Base-by-base conservation (phyloP, 2,113 vertebrate species). In the Fulmarus glacialis region DNA sequence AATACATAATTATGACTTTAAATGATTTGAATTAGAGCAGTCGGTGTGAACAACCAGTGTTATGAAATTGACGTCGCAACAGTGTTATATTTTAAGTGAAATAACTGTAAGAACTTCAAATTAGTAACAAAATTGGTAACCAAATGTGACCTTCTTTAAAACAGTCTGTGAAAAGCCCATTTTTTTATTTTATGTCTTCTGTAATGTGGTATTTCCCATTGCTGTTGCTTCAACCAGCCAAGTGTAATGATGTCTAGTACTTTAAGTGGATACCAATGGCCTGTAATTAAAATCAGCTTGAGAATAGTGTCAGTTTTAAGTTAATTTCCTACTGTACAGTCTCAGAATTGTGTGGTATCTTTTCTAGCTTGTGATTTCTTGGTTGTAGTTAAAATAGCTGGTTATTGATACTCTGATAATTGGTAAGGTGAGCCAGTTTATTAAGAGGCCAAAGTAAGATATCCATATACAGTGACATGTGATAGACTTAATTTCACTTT, bases 401-500 rank as follows among this genome's bases (percentile, higher is more conserved):
- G 12, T 40, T 89, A 21, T 8, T 19, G 24, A 27, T 92, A 27
- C 15, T 71, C 67, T 92, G n/a, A 20, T 88, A 11, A 17, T 56
- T 83, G 42, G 5, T 53, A 23, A 42, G 8, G 22, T 78, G 20
- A 48, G 20, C 38, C 34, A 26, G 16, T 70, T 92, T 68, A 36
- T 74, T 91, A 55, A 34, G 45, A 74, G 38, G 73, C 19, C 7
- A 36, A 30, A 64, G 36, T 11, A 62, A 72, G 48, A 24, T 42
- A 59, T 15, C 20, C 7, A 15, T 15, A 2, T 80, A 4, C 2
- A 8, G 42, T 55, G 58, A 27, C 20, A 16, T 20, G n/a, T 15
- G 22, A 19, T 66, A 67, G n/a, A 47, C 47, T 58, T 83, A 62
- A 30, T 79, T 95, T 91, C 59, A 59, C n/a, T 95, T 83, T 16